These are phyloP conservation scores for Macrophya alboannulata DNA, from an alignment of 2,888 invertebrate genomes.

Conservation along the genomic window DNA sequence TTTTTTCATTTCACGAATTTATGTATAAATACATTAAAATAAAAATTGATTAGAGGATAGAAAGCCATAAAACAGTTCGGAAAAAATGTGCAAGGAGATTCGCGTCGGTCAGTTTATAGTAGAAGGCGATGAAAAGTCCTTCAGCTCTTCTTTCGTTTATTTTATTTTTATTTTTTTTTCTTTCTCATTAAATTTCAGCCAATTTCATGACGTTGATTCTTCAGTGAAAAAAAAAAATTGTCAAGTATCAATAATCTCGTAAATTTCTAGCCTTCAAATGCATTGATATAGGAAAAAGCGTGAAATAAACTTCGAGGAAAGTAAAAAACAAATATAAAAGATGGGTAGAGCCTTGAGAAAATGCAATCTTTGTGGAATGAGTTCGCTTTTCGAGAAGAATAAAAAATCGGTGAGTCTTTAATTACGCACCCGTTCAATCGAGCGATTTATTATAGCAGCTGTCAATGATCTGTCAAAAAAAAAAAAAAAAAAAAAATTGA, in stretches of 20 bases:
- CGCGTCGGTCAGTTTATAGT: neutral
- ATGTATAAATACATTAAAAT: neutral
- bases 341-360: slow-evolving; percentile 63
- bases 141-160: neutral
- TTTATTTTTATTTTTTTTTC: neutral
- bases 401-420: slow-evolving; percentile 67
- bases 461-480: slow-evolving; percentile 39
- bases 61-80: neutral
- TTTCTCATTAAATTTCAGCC: neutral
- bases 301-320: neutral
- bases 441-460: neutral
- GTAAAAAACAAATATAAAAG: neutral
- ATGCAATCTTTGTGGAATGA: slow-evolving; percentile 61
- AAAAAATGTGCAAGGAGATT: neutral
- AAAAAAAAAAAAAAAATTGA: too few relatives aligned
- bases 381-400: slow-evolving; percentile 63
- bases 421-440: neutral
- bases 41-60: neutral
- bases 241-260: slow-evolving; percentile 25
- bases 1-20: slow-evolving; percentile 61
- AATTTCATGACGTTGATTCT: neutral
- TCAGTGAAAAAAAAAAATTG: slow-evolving; percentile 7
- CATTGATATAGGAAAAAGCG: neutral
- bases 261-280: slow-evolving; percentile 46
- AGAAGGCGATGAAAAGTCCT: neutral